These are phyloP conservation scores for Pachypeltis micranthus DNA, from an alignment of 1,140 invertebrate genomes.

Conservation along the genomic window DNA sequence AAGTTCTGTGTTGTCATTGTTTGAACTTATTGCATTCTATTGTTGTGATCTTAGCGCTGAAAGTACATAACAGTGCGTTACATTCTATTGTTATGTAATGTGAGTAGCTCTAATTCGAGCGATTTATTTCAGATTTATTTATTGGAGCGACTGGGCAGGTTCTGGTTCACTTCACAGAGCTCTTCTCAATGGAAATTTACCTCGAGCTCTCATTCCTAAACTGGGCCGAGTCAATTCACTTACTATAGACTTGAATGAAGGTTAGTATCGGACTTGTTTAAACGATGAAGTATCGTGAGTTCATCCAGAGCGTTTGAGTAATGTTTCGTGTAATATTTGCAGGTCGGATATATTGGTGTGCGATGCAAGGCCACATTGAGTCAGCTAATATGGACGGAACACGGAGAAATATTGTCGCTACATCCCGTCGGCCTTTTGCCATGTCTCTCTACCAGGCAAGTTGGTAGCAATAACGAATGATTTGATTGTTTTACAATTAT, in stretches of 20 bases:
- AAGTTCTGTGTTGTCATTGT: too few species aligned
- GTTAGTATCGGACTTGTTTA: too few species aligned
- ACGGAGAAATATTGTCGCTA: slow-evolving; percentile 32
- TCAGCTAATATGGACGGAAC: slow-evolving; percentile 59
- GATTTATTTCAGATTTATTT: slow-evolving; percentile 64
- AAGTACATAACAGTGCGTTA: too few species aligned
- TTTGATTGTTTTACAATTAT: too few species aligned
- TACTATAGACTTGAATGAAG: slow-evolving; percentile 53
- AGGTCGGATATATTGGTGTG: slow-evolving; percentile 23
- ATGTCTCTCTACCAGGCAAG: slow-evolving; percentile 59
- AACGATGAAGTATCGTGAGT: too few species aligned
- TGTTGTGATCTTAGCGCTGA: too few species aligned
- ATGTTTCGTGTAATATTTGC: not conserved
- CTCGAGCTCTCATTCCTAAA: slow-evolving; percentile 51
- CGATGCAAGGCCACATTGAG: slow-evolving; percentile 50
- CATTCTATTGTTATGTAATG: too few species aligned
- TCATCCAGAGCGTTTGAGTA: too few species aligned
- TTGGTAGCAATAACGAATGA: not conserved
- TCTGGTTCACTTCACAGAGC: slow-evolving; percentile 58
- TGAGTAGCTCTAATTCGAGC: too few species aligned
- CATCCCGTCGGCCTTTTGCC: slow-evolving; percentile 49
- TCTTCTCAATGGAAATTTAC: slow-evolving; percentile 55
- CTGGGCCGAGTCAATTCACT: slow-evolving; percentile 62
- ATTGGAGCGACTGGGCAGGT: slow-evolving; percentile 74
- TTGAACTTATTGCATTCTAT: too few species aligned